Percentiles rank a stretch among this genome's conserved stretches.
These are phyloP conservation scores for Melipona bicolor DNA, from an alignment of 2,888 invertebrate species.

Conservation along the genomic window DNA sequence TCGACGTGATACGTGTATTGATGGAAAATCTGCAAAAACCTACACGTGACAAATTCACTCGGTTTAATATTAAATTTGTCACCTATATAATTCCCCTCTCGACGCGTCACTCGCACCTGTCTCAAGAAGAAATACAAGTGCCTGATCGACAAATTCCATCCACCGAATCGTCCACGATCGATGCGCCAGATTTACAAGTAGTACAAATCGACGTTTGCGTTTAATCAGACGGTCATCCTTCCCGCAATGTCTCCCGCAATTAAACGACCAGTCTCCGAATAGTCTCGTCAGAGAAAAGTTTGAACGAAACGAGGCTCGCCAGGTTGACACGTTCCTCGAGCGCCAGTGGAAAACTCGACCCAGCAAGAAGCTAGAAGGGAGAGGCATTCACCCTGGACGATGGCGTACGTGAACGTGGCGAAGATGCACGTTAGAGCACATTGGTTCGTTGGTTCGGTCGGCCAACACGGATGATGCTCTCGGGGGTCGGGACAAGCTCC, in stretches of 20 bases:
- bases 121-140: conserved; percentile 3
- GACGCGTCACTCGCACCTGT: background rate
- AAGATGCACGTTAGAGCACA: conserved; percentile 46
- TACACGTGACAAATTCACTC: no score
- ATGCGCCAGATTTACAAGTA: background rate
- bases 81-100: background rate
- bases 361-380: conserved; percentile 22
- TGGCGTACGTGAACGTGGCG: conserved; percentile 41
- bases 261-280: no score
- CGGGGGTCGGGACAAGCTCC: conserved; percentile 69
- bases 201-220: no score
- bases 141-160: background rate
- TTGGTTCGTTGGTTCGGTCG: conserved; percentile 58
- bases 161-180: background rate
- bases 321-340: no score
- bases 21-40: no score
- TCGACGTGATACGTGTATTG: no score
- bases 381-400: conserved; percentile 63
- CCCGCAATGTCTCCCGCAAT: no score
- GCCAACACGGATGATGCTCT: conserved; percentile 59
- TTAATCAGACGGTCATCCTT: no score
- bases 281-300: no score
- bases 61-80: background rate
- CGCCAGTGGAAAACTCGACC: no score
- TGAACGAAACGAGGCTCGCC: no score